Conservation (phyloP, 2,888 invertebrate genomes). For the Chironomus tentans region DNA sequence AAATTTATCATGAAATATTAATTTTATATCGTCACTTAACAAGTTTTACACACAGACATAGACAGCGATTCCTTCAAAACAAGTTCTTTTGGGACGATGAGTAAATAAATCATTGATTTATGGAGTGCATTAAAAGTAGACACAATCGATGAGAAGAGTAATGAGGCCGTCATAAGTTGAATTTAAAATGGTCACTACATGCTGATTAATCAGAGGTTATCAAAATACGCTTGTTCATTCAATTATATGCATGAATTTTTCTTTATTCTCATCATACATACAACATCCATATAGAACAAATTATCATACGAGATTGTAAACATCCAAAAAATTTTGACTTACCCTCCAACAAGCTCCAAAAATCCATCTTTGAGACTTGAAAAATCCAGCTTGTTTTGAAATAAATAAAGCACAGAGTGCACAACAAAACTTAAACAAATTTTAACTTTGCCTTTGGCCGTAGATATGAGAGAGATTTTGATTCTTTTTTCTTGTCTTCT, state of each 20-base stretch:
- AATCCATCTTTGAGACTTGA: constrained; percentile 25
- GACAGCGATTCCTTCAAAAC: no score
- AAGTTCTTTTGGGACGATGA: no score
- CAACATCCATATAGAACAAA: no score
- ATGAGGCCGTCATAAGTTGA: no score
- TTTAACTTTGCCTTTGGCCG: neutral
- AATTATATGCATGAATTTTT: neutral
- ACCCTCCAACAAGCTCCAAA: constrained; percentile 19
- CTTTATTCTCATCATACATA: no score
- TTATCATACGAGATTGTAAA: neutral
- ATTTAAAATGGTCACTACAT: no score
- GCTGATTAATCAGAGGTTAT: neutral
- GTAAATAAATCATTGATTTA: no score
- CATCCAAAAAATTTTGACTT: neutral
- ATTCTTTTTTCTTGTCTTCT: neutral
- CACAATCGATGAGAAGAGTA: no score
- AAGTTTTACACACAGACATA: neutral
- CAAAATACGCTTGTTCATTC: neutral
- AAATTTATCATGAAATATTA: constrained; percentile 21
- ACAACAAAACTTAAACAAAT: neutral
- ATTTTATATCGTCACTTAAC: neutral
- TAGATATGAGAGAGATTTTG: neutral
- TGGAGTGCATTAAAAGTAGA: no score
- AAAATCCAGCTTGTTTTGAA: constrained; percentile 17
- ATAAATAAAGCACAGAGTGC: neutral